phyloP scores from a whole-genome alignment of 1,140 invertebrate species.

The Neodiprion fabricii region DNA sequence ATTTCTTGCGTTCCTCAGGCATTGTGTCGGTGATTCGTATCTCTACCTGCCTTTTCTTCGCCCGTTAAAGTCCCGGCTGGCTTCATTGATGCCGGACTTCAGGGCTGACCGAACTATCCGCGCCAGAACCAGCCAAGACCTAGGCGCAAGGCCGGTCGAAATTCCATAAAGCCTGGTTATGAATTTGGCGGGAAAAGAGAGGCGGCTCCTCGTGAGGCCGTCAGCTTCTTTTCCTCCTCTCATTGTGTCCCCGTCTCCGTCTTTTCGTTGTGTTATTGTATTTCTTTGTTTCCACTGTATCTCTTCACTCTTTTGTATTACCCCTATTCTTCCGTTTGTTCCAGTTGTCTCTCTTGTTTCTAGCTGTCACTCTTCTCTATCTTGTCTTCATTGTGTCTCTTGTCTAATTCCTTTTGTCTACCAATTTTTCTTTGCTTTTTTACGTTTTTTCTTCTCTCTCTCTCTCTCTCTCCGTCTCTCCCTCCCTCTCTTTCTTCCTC shows the following conservation, averaged over 20 bases:
- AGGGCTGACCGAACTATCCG: too few relatives aligned
- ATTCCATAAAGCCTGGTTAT: background rate
- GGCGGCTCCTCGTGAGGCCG: background rate
- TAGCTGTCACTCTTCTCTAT: constrained; percentile 7
- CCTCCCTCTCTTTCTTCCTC: background rate
- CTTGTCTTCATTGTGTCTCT: constrained; percentile 7
- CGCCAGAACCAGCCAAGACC: too few relatives aligned
- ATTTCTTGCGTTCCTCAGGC: background rate
- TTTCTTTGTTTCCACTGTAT: background rate
- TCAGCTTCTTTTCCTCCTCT: too few relatives aligned
- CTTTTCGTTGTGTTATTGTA: background rate
- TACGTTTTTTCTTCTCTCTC: too few relatives aligned
- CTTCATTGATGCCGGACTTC: background rate
- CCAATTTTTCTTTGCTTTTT: too few relatives aligned
- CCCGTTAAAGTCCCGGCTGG: background rate
- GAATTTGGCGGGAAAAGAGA: constrained; percentile 1
- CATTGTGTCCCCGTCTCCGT: too few relatives aligned
- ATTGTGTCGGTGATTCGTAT: background rate
- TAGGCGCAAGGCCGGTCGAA: background rate
- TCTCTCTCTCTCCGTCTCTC: too few relatives aligned
- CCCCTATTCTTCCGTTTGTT: background rate
- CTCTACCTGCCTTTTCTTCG: constrained; percentile 4
- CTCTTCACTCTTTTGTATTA: background rate
- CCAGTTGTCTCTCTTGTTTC: constrained; percentile 5
- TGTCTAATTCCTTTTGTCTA: background rate